Conservation (phyloP, 30 jellyfish, hydroid and myxozoan species). For the Catostylus mosaicus region DNA sequence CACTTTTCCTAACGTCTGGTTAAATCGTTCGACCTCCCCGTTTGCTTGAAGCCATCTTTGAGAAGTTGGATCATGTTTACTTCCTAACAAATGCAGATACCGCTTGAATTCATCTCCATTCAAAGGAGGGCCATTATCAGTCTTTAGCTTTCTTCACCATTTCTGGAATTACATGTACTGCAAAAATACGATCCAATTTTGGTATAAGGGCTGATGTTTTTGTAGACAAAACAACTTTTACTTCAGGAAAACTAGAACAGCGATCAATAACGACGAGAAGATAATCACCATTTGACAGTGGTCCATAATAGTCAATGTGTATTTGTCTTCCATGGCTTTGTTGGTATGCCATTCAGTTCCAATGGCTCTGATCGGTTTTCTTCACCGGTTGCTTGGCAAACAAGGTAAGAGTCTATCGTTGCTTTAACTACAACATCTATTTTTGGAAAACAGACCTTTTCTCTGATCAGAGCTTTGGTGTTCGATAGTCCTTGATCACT, state of each 20-base stretch:
- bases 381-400: too few species aligned
- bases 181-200: slow-evolving; percentile 9
- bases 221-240: slow-evolving; percentile 43
- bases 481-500: slow-evolving; percentile 41
- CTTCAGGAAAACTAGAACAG: slow-evolving; percentile 45
- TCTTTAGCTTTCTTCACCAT: too few species aligned
- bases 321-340: slow-evolving; percentile 32
- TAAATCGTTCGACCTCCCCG: slow-evolving; percentile 31
- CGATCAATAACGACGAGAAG: too few species aligned
- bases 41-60: too few species aligned
- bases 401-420: too few species aligned
- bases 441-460: slow-evolving; percentile 46
- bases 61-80: not conserved
- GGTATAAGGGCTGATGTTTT: slow-evolving; percentile 32
- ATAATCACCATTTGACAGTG: slow-evolving; percentile 30
- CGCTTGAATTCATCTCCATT: slow-evolving; percentile 29
- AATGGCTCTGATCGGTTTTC: slow-evolving; percentile 32
- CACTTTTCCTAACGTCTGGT: slow-evolving; percentile 21
- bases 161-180: slow-evolving; percentile 38
- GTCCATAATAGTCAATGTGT: slow-evolving; percentile 42
- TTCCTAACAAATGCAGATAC: not conserved
- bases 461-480: slow-evolving; percentile 15
- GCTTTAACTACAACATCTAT: slow-evolving; percentile 8
- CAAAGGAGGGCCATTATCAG: slow-evolving; percentile 49
- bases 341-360: slow-evolving; percentile 2